Evolutionary conservation across 92 coral and sea anemone species (phyloP), one percentile per base, ranked within the genome.

Genomic region (Nematostella vectensis): DNA sequence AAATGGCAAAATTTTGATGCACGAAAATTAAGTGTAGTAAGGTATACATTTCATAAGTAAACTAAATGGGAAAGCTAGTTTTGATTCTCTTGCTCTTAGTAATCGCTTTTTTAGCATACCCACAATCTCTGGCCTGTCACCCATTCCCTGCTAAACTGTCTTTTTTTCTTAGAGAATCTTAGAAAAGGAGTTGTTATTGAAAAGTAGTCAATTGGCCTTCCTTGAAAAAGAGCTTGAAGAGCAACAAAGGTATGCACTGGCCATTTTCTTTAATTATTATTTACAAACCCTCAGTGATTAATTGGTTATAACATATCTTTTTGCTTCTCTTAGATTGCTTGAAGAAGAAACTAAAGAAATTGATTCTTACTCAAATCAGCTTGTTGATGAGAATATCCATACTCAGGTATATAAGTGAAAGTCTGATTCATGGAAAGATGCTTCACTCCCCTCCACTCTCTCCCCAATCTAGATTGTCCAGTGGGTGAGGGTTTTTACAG

Each of bases 211-310:
- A 59, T 50, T 77, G 52, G 73, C 71, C 44, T 36, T 42, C 23
- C 52, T 89, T 39, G 87, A 89, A 21, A 77, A 71, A 50, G 88
- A 81, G 56, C 63, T 89, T 1, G 81, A 77, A 27, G 81, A 68
- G 31, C 87, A 89, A 56, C 75, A 68, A 60, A 77, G 64, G 97
- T 89, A 74, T 6, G 50, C 19, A 22, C n/a, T 11, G 11, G 44
- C 25, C 16, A 25, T 15, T 49, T 20, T 3, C 4, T 22, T 19
- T 45, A 9, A 6, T 17, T 45, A 4, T 19, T 17, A 19, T 8
- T 10, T 6, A 9, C 18, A 8, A 11, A 17, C 51, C 51, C 4
- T 19, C 9, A 8, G 21, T 45, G 40, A 15, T 33, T 33, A 33
- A 33, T 15, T 33, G 40, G 15, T 33, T 6, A 6, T 15, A 33